These are phyloP conservation scores for Acleris laterana DNA, from an alignment of 2,888 invertebrate genomes.

Conservation along the genomic window DNA sequence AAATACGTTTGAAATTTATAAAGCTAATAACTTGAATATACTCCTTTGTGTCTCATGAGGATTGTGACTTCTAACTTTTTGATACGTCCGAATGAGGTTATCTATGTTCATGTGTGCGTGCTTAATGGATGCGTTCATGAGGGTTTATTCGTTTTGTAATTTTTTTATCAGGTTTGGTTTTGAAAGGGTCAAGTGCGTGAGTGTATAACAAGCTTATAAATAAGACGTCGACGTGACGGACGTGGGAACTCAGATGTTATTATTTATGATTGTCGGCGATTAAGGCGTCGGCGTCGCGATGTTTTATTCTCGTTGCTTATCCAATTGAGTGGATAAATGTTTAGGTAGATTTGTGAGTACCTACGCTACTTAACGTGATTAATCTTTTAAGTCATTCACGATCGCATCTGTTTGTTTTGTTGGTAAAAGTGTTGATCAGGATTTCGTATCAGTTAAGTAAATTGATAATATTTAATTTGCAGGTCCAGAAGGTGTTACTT, in stretches of 20 bases:
- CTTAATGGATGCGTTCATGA: constrained; percentile 45
- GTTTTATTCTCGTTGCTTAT: constrained; percentile 45
- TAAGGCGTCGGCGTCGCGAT: constrained; percentile 13
- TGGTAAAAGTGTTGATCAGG: no score
- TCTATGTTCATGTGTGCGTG: constrained; percentile 54
- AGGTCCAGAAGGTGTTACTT: no score
- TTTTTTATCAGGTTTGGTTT: constrained; percentile 61
- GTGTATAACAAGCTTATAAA: constrained; percentile 65
- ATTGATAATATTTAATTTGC: no score
- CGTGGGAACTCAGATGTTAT: constrained; percentile 72
- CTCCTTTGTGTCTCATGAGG: no score
- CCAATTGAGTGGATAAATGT: constrained; percentile 33
- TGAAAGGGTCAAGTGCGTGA: constrained; percentile 79
- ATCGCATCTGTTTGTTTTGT: no score
- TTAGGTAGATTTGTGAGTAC: constrained; percentile 29
- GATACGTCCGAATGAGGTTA: constrained; percentile 72
- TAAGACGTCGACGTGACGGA: constrained; percentile 62
- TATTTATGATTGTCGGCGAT: constrained; percentile 58
- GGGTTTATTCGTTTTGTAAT: constrained; percentile 71
- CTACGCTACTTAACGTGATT: constrained; percentile 21
- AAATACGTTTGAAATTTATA: no score
- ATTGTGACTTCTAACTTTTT: constrained; percentile 51
- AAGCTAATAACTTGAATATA: no score
- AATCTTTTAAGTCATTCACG: constrained; percentile 5
- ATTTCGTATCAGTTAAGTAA: no score